A percentile compares a stretch with the other conserved stretches of the same genome.
These are phyloP conservation scores for Huso huso DNA, from an alignment of 2,797 vertebrate genomes.

Conservation along the genomic window DNA sequence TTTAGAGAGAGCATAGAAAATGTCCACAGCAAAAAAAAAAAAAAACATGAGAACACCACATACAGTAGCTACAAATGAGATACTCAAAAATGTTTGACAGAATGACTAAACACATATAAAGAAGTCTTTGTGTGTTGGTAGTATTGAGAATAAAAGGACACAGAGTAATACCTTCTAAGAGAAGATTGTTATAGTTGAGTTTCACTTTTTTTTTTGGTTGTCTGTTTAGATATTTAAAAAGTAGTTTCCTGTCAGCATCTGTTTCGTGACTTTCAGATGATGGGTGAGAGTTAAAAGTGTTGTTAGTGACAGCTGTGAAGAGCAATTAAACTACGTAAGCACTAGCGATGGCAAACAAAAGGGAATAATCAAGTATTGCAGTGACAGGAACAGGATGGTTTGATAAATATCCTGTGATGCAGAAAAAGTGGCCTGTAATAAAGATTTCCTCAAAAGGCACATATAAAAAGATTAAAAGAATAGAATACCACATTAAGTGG, in stretches of 20 bases:
- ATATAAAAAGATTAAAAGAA: no score
- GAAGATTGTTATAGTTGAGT: no score
- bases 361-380: not conserved
- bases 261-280: not conserved
- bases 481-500: no score
- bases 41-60: no score
- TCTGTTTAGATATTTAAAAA: not conserved
- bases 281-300: not conserved
- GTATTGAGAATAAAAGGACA: no score
- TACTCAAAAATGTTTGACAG: constrained; percentile 44
- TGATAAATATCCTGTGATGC: not conserved
- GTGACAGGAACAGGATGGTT: not conserved
- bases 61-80: constrained; percentile 15
- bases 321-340: not conserved
- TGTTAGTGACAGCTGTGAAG: not conserved
- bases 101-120: constrained; percentile 40
- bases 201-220: no score
- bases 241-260: not conserved
- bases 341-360: not conserved
- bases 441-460: not conserved
- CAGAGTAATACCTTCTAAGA: no score
- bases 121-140: constrained; percentile 37
- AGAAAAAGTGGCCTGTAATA: not conserved
- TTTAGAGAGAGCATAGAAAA: constrained; percentile 32
- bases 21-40: not conserved